phyloP scores from a whole-genome alignment of 1,140 invertebrate species.

The Heliconius hewitsoni region DNA sequence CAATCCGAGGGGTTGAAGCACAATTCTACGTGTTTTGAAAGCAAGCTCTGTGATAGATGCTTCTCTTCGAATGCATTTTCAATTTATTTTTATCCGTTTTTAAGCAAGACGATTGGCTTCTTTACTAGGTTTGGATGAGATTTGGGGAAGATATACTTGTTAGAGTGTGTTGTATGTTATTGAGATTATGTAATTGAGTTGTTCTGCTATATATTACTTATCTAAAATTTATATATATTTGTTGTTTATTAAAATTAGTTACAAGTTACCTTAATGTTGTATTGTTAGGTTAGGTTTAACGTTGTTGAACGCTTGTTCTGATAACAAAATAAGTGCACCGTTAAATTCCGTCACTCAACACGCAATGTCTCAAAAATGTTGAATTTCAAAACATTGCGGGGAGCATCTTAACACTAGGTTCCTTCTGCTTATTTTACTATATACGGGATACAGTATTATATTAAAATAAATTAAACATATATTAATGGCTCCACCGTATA shows the following conservation, averaged over 20 bases:
- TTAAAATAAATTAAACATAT: too few species aligned
- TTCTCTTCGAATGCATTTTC: not conserved
- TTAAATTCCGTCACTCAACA: too few species aligned
- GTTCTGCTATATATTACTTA: not conserved
- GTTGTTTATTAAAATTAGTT: too few species aligned
- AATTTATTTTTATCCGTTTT: constrained; percentile 11
- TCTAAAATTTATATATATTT: not conserved
- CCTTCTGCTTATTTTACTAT: too few species aligned
- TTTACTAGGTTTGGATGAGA: not conserved
- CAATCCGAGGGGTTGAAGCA: not conserved
- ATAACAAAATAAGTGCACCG: too few species aligned
- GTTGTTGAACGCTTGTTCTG: too few species aligned
- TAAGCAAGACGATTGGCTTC: constrained; percentile 10
- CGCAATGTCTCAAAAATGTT: too few species aligned
- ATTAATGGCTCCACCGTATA: not conserved
- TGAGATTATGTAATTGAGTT: not conserved
- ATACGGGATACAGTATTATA: too few species aligned
- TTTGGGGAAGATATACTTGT: not conserved
- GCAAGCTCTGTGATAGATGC: constrained; percentile 9
- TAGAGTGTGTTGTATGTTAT: not conserved
- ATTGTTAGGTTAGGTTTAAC: too few species aligned
- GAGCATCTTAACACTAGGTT: too few species aligned
- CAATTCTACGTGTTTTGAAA: constrained; percentile 13
- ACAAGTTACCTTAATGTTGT: too few species aligned
- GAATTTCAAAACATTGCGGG: too few species aligned